Percentiles rank a stretch among this genome's conserved stretches.
These are phyloP conservation scores for Cherax quadricarinatus DNA, from an alignment of 1,140 invertebrate genomes.

Conservation along the genomic window DNA sequence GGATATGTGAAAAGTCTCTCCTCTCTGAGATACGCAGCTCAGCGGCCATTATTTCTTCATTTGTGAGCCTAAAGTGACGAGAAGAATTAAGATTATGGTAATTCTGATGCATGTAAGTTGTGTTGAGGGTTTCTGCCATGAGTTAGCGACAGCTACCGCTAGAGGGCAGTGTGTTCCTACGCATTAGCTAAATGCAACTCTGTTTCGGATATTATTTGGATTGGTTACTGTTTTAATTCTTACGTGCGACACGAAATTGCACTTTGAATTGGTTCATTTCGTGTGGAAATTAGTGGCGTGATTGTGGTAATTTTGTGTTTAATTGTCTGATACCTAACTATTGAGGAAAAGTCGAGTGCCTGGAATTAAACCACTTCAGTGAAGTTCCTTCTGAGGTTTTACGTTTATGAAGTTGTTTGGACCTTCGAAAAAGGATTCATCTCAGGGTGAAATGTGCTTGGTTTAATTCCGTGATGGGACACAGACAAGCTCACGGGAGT, in stretches of 20 bases:
- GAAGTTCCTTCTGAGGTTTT: too few species aligned
- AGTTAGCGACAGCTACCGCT: neutral
- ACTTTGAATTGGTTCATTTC: neutral
- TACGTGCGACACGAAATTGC: neutral
- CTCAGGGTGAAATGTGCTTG: too few species aligned
- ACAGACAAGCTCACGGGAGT: too few species aligned
- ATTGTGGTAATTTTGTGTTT: neutral
- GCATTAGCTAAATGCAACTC: neutral
- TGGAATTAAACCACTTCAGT: too few species aligned
- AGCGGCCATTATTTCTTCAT: neutral
- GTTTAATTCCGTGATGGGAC: too few species aligned
- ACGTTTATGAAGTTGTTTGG: too few species aligned
- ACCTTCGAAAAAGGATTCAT: too few species aligned
- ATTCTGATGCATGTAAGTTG: neutral
- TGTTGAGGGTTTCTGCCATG: neutral
- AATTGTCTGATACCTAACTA: neutral
- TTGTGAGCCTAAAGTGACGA: neutral
- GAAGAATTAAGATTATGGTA: conserved; percentile 1
- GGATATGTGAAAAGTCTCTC: neutral
- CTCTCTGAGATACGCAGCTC: neutral
- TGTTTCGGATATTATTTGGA: neutral
- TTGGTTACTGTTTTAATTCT: neutral
- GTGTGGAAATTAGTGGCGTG: neutral
- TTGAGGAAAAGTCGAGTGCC: too few species aligned
- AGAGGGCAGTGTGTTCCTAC: neutral